A percentile compares a stretch with the other conserved stretches of the same genome.
These are phyloP conservation scores for Motacilla alba DNA, from an alignment of 2,113 vertebrate genomes.

Conservation along the genomic window DNA sequence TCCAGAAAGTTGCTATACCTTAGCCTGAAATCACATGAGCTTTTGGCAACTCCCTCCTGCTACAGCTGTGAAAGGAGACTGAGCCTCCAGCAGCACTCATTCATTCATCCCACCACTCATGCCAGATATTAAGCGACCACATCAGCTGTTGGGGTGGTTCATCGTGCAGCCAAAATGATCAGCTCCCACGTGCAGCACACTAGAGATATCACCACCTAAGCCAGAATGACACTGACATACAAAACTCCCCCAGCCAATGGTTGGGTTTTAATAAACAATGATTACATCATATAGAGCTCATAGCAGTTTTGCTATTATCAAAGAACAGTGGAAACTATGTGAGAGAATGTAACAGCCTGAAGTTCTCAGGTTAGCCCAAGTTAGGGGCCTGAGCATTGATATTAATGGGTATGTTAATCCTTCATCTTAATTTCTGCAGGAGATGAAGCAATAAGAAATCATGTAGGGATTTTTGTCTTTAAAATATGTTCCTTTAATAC, in stretches of 20 bases:
- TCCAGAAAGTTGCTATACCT: background rate
- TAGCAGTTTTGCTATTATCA: background rate
- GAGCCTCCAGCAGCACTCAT: background rate
- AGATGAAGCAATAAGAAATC: background rate
- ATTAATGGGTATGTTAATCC: background rate
- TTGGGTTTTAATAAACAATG: background rate
- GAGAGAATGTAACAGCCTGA: background rate
- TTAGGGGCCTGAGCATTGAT: background rate
- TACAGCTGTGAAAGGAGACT: slow-evolving; percentile 32
- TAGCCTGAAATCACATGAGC: background rate
- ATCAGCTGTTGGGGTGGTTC: background rate
- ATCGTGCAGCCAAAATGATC: background rate
- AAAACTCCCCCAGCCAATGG: background rate
- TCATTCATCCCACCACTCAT: background rate
- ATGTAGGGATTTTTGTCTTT: background rate
- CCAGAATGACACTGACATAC: background rate
- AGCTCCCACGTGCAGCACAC: background rate
- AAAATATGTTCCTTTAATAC: background rate
- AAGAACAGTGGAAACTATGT: background rate
- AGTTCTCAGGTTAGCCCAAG: background rate
- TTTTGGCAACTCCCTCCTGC: slow-evolving; percentile 13
- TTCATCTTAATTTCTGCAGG: background rate
- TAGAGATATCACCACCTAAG: background rate
- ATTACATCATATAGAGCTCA: background rate
- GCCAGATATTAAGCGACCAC: background rate